Percentiles rank a stretch among this genome's conserved stretches.
These are phyloP conservation scores for Chrosomus eos DNA, from an alignment of 2,797 vertebrate genomes.

Conservation along the genomic window DNA sequence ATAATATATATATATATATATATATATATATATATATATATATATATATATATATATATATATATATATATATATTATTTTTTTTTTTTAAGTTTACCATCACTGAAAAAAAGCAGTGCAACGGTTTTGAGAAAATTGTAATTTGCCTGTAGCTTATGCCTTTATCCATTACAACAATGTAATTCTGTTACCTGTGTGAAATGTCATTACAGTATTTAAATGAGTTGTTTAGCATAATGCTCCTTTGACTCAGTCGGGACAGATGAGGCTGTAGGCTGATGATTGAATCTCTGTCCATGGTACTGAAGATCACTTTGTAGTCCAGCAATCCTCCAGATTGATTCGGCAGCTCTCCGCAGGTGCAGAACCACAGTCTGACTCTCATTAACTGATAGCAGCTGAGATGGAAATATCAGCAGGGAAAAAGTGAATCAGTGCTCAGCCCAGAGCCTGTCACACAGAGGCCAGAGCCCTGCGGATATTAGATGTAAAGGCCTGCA, in stretches of 20 bases:
- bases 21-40: too few species aligned
- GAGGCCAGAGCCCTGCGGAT: neutral
- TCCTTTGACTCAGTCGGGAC: neutral
- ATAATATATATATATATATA: too few species aligned
- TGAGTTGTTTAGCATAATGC: slow-evolving; percentile 6
- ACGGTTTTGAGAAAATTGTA: neutral
- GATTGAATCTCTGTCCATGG: slow-evolving; percentile 51
- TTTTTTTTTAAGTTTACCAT: neutral
- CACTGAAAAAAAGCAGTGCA: neutral
- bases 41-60: too few species aligned
- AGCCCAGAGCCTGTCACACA: slow-evolving; percentile 38
- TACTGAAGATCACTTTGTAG: slow-evolving; percentile 58
- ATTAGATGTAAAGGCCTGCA: slow-evolving; percentile 33
- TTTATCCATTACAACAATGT: neutral
- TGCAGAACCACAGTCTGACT: slow-evolving; percentile 55
- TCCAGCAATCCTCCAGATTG: slow-evolving; percentile 64
- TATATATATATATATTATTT: too few species aligned
- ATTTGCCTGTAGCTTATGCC: neutral
- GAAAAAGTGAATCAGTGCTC: slow-evolving; percentile 33
- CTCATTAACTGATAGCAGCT: slow-evolving; percentile 76
- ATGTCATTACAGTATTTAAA: slow-evolving; percentile 20
- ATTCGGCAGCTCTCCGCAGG: slow-evolving; percentile 61
- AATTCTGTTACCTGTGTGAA: neutral
- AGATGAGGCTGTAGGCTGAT: slow-evolving; percentile 17
- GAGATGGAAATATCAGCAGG: slow-evolving; percentile 69